These are phyloP conservation scores for Gisinianus flammeolus DNA, from an alignment of 2,888 invertebrate genomes.

Conservation along the genomic window DNA sequence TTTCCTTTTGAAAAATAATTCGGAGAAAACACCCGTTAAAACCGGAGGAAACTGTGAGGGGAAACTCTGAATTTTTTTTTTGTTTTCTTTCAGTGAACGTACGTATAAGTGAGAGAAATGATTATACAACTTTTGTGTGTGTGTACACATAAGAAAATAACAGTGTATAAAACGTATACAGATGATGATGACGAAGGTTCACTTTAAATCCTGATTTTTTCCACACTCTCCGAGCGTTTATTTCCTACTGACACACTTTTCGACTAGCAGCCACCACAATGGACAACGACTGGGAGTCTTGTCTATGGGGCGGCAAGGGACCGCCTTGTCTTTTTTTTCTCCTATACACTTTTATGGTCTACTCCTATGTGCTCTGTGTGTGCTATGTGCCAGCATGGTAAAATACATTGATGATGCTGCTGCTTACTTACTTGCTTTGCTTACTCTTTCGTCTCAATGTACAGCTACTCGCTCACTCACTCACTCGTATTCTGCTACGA, in stretches of 20 bases:
- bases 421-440: background rate
- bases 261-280: constrained; percentile 49
- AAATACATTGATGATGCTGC: background rate
- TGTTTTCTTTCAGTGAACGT: too few relatives aligned
- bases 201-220: constrained; percentile 38
- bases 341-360: constrained; percentile 21
- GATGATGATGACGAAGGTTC: constrained; percentile 23
- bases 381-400: background rate
- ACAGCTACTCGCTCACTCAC: constrained; percentile 3
- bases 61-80: too few relatives aligned
- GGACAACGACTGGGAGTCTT: constrained; percentile 41
- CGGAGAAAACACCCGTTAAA: too few relatives aligned
- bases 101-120: constrained; percentile 8
- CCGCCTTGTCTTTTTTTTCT: constrained; percentile 28
- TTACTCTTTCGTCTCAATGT: constrained; percentile 32
- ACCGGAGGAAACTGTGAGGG: too few relatives aligned
- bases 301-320: constrained; percentile 41
- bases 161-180: background rate
- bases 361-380: background rate
- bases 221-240: constrained; percentile 55
- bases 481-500: background rate
- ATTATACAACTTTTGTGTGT: too few relatives aligned
- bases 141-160: too few relatives aligned
- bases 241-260: constrained; percentile 60
- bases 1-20: too few relatives aligned